Evolutionary conservation across 2,888 invertebrate species (phyloP), one percentile per base, ranked within the genome.

Genomic region (Machimus atricapillus): DNA sequence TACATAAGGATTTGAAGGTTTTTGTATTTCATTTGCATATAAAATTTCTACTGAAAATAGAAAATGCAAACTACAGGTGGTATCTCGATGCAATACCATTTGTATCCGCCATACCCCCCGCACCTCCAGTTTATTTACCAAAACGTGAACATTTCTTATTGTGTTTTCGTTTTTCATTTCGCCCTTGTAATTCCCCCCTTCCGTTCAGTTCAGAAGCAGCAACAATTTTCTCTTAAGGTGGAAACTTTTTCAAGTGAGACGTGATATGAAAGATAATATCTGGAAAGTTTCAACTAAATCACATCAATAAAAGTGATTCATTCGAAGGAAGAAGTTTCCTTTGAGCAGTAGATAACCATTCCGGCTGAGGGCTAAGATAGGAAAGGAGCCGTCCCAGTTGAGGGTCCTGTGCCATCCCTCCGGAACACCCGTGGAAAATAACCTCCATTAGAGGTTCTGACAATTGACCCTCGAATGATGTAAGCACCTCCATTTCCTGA

Each of bases 281-380:
- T 83, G 19, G 16, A 83, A 83, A 83, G 58, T 83, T 83, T 66
- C 82, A 66, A 83, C 66, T 83, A 66, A 66, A 83, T 83, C 82
- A 83, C 66, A 83, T 58, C 82, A 83, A 83, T 83, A 66, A 83
- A 83, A 83, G 46, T 83, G 82, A 83, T 83, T 83, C 82, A 83
- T 66, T 83, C 52, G 58, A 19, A 12, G 58, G 82, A 66, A 66
- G 40, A 83, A 66, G 40, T 83, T 66, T 66, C 2, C 31, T 7
- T 66, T 40, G 82, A 83, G 82, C 52, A 40, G 19, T 19, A 37
- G 82, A 58, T 66, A 66, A 83, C 66, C 66, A 40, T 58, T 83
- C 34, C 19, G 58, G 37, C 34, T 46, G 43, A 66, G 23, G 27
- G 27, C 56, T 8, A 19, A 6, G 76, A 76, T 23, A 37, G 43